Evolutionary conservation across 2,888 invertebrate genomes (phyloP).

Genomic region (Omphaloscelis lunosa): DNA sequence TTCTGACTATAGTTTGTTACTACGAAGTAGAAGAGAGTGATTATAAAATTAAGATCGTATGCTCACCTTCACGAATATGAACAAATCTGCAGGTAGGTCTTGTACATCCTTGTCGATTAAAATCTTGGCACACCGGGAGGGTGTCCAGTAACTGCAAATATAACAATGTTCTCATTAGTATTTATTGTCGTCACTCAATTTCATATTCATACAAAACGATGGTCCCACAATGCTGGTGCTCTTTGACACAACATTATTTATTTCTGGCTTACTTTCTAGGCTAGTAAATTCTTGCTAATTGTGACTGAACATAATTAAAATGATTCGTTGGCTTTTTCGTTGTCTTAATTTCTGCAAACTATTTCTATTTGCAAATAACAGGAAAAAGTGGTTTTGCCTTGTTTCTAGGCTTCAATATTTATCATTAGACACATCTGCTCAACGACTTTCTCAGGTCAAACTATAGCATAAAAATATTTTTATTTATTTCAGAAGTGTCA

Average conservation of each 20-base stretch:
- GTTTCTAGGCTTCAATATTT: neutral
- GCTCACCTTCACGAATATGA: conserved; percentile 98
- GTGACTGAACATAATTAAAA: conserved; percentile 27
- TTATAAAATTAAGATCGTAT: conserved; percentile 8
- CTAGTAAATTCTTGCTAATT: conserved; percentile 10
- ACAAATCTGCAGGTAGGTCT: conserved; percentile 99
- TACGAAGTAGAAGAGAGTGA: conserved; percentile 51
- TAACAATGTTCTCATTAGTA: conserved; percentile 78
- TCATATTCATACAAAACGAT: conserved; percentile 76
- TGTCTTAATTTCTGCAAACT: conserved; percentile 29
- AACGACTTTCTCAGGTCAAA: conserved; percentile 25
- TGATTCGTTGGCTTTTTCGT: conserved; percentile 52
- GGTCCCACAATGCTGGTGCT: conserved; percentile 71
- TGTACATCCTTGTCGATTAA: conserved; percentile 99
- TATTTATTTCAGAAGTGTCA: conserved; percentile 40
- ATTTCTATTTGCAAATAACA: conserved; percentile 30
- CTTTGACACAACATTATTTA: conserved; percentile 43
- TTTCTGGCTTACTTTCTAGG: conserved; percentile 17
- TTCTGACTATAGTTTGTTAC: conserved; percentile 32
- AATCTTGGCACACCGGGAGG: conserved; percentile 99
- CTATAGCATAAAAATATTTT: conserved; percentile 9
- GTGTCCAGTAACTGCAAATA: conserved; percentile 99
- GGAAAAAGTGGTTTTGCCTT: conserved; percentile 1
- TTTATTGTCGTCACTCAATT: conserved; percentile 69
- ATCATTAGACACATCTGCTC: conserved; percentile 18